A percentile compares a stretch with the other conserved stretches of the same genome.
These are phyloP conservation scores for Cydia pomonella DNA, from an alignment of 1,140 invertebrate genomes.

Conservation along the genomic window DNA sequence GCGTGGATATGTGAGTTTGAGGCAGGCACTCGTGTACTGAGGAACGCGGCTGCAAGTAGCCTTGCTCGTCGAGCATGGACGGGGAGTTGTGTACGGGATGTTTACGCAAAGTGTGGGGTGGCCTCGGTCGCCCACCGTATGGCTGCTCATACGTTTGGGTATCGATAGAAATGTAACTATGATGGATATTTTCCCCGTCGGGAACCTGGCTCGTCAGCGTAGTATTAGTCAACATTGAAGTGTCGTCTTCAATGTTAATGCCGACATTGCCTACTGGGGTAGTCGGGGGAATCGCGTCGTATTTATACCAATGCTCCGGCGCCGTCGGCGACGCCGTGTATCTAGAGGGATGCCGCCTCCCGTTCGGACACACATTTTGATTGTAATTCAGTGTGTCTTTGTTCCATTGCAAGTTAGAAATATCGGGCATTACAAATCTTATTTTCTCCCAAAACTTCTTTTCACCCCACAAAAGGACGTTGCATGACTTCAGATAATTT, in stretches of 20 bases:
- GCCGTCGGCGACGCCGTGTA: constrained; percentile 80
- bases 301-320: constrained; percentile 80
- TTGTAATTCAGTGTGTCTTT: constrained; percentile 77
- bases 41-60: constrained; percentile 78
- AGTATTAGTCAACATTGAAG: constrained; percentile 78
- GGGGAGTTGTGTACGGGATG: constrained; percentile 66
- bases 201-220: constrained; percentile 78
- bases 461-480: constrained; percentile 91
- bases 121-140: constrained; percentile 69
- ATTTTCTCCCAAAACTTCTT: constrained; percentile 95
- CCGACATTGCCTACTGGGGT: constrained; percentile 62
- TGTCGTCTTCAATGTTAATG: constrained; percentile 73
- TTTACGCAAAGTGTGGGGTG: constrained; percentile 69
- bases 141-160: constrained; percentile 79
- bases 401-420: constrained; percentile 79
- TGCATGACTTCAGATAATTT: constrained; percentile 90
- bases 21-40: constrained; percentile 76
- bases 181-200: constrained; percentile 75
- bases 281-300: constrained; percentile 78
- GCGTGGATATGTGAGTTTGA: constrained; percentile 71
- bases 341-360: constrained; percentile 72
- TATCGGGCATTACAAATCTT: constrained; percentile 92
- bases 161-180: constrained; percentile 79
- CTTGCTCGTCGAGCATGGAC: constrained; percentile 77
- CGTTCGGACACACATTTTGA: constrained; percentile 74